These are phyloP conservation scores for Anguilla japonica DNA, from an alignment of 2,113 vertebrate genomes.

Conservation along the genomic window DNA sequence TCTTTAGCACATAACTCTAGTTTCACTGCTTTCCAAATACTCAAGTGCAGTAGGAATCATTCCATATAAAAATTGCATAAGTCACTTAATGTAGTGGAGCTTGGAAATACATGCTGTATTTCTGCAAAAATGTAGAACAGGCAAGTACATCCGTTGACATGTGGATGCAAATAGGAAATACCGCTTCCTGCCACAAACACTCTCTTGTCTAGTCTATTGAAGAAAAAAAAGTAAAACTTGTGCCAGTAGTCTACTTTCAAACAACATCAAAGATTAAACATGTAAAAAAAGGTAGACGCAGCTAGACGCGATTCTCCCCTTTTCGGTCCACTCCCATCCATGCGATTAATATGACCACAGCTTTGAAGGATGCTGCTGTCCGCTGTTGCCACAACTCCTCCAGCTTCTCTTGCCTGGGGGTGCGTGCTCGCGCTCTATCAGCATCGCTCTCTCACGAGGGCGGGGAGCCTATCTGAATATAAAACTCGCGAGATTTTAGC, in stretches of 20 bases:
- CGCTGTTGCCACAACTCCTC: constrained; percentile 70
- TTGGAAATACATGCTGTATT: constrained; percentile 7
- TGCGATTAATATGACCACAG: not conserved
- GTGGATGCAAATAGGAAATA: constrained; percentile 15
- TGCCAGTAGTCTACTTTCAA: not conserved
- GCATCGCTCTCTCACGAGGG: not conserved
- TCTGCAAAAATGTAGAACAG: constrained; percentile 4
- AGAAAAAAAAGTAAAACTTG: not conserved
- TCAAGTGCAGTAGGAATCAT: not conserved
- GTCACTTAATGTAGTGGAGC: not conserved
- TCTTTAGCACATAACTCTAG: not conserved
- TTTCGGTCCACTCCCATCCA: not conserved
- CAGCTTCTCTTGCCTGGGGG: constrained; percentile 38
- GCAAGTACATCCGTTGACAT: constrained; percentile 27
- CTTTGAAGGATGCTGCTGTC: constrained; percentile 57
- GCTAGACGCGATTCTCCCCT: not conserved
- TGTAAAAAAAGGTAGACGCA: not conserved
- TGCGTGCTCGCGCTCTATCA: constrained; percentile 33
- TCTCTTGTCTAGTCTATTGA: not conserved
- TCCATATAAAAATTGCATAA: not conserved
- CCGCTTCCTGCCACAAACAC: not conserved
- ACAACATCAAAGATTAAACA: not conserved
- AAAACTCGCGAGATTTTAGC: constrained; percentile 63
- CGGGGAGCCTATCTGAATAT: not conserved
- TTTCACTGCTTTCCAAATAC: not conserved